Evolutionary conservation across 1,140 invertebrate genomes (phyloP).

Genomic region (Trypoxylus dichotomus): DNA sequence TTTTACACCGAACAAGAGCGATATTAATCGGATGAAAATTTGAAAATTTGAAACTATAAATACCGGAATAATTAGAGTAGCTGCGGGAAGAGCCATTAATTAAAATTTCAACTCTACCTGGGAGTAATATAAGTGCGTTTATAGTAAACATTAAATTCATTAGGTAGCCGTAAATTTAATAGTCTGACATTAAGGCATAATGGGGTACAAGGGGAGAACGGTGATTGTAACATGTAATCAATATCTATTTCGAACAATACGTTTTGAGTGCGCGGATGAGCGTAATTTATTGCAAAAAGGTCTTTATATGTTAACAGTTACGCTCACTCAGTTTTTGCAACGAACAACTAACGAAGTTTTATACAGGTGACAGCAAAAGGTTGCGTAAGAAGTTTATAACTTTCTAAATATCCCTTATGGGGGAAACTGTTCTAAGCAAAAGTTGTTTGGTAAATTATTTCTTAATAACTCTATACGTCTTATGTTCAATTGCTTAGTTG

Average conservation of each 20-base stretch:
- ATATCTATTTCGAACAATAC: background rate
- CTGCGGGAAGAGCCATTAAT: constrained; percentile 7
- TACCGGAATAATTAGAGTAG: constrained; percentile 17
- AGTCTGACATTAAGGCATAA: constrained; percentile 14
- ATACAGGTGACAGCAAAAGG: no score
- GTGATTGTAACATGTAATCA: constrained; percentile 10
- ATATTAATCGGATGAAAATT: background rate
- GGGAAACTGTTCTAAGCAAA: no score
- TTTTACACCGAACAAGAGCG: background rate
- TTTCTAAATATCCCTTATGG: no score
- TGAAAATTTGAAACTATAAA: background rate
- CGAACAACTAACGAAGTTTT: background rate
- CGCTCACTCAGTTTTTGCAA: background rate
- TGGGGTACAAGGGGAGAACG: background rate
- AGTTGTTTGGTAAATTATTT: no score
- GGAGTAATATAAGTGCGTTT: constrained; percentile 14
- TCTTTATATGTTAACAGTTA: background rate
- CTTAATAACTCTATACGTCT: no score
- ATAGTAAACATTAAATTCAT: constrained; percentile 26
- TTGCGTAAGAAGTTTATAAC: no score
- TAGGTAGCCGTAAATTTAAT: constrained; percentile 24
- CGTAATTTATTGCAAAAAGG: background rate
- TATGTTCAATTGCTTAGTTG: no score
- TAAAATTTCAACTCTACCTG: constrained; percentile 20
- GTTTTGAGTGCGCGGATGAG: background rate